Percentiles rank a stretch among this genome's conserved stretches.
Conservation (phyloP, 2,888 invertebrate genomes). For the Pseudococcus jackbeardsleyi region DNA sequence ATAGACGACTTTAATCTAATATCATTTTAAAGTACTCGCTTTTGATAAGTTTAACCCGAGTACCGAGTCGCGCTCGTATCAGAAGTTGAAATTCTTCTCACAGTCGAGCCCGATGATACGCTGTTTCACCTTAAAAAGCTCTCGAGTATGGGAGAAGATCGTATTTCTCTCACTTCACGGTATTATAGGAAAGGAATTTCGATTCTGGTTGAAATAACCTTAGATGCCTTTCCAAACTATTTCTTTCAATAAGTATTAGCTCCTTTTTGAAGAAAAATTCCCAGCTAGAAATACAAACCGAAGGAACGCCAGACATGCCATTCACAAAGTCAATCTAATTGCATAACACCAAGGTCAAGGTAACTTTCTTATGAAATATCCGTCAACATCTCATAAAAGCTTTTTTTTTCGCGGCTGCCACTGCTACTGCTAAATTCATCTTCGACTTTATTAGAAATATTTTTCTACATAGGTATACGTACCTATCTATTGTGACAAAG, state of each 20-base stretch:
- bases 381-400: not conserved
- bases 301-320: not conserved
- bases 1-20: constrained; percentile 33
- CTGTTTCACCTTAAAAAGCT: not conserved
- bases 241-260: constrained; percentile 21
- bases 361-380: not conserved
- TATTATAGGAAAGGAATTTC: constrained; percentile 30
- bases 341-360: not conserved
- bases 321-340: not conserved
- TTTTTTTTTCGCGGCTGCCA: not conserved
- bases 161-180: not conserved
- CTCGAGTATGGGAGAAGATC: not conserved
- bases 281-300: not conserved
- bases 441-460: not conserved
- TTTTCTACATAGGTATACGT: not conserved
- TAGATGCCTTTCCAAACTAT: constrained; percentile 15
- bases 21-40: constrained; percentile 15
- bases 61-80: not conserved
- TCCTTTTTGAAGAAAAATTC: not conserved
- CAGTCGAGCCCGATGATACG: not conserved
- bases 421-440: not conserved
- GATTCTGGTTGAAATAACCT: constrained; percentile 19
- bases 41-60: constrained; percentile 15
- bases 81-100: constrained; percentile 9
- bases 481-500: no score